phyloP scores from a whole-genome alignment of 2,113 vertebrate genomes.

The Pollachius pollachius region DNA sequence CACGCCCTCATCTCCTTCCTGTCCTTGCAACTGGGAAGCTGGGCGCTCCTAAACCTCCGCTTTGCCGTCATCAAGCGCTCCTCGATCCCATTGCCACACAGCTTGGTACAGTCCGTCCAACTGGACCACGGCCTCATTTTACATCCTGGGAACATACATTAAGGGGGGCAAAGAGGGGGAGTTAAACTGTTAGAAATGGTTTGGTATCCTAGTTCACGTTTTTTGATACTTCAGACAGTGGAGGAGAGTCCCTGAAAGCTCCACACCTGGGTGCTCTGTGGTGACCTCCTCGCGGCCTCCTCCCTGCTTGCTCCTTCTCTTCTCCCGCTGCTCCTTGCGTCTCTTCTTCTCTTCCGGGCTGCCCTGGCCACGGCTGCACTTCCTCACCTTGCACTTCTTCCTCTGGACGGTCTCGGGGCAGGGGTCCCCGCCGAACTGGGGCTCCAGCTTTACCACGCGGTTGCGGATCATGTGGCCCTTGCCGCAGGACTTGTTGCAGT shows the following conservation, averaged over 20 bases:
- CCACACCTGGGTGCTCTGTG: conserved; percentile 85
- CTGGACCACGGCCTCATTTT: conserved; percentile 94
- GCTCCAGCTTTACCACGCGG: conserved; percentile 86
- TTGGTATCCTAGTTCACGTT: too few species aligned
- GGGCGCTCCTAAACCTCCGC: conserved; percentile 89
- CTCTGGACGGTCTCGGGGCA: conserved; percentile 92
- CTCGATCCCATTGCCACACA: conserved; percentile 93
- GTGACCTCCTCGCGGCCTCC: conserved; percentile 68
- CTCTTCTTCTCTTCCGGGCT: conserved; percentile 83
- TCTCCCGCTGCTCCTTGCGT: conserved; percentile 90
- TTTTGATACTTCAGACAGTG: too few species aligned
- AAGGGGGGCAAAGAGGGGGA: neutral
- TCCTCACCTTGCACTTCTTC: conserved; percentile 89
- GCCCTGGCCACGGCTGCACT: conserved; percentile 82
- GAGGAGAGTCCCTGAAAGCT: neutral
- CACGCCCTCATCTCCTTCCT: conserved; percentile 97
- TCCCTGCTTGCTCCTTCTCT: conserved; percentile 82
- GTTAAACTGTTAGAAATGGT: too few species aligned
- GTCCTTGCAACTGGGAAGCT: conserved; percentile 95
- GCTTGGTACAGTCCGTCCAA: conserved; percentile 93
- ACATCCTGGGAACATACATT: conserved; percentile 75
- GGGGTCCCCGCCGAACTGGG: conserved; percentile 89
- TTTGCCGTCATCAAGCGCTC: conserved; percentile 95
- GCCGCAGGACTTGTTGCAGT: conserved; percentile 97
- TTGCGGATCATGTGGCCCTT: conserved; percentile 95